Evolutionary conservation across 2,888 invertebrate species (phyloP).

Genomic region (Drosophila pseudotakahashii): DNA sequence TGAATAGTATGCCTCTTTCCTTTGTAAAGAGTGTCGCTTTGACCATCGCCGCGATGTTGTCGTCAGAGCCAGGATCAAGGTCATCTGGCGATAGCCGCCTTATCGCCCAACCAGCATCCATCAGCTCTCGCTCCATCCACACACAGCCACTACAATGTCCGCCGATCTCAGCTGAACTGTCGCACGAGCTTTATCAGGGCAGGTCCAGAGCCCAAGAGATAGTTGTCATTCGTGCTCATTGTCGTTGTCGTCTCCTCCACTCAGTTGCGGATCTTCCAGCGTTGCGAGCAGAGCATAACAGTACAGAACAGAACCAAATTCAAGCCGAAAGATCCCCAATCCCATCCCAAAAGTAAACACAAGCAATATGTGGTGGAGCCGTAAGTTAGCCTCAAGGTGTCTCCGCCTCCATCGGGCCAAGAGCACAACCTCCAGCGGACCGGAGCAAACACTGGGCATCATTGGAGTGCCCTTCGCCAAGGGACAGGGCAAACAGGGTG

Average conservation of each 20-base stretch:
- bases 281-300: conserved; percentile 11
- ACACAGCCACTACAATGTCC: conserved; percentile 19
- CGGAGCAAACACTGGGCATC: conserved; percentile 86
- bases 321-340: conserved; percentile 2
- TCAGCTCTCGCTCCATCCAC: conserved; percentile 13
- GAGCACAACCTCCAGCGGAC: conserved; percentile 14
- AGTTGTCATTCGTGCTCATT: conserved; percentile 16
- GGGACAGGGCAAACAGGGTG: conserved; percentile 90
- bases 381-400: conserved; percentile 39
- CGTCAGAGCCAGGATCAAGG: conserved; percentile 67
- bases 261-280: conserved; percentile 27
- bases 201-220: conserved; percentile 30
- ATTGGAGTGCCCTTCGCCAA: conserved; percentile 93
- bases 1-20: background rate
- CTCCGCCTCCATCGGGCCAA: conserved; percentile 24
- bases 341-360: conserved; percentile 4
- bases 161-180: conserved; percentile 29
- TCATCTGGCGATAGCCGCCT: conserved; percentile 53
- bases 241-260: background rate
- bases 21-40: conserved; percentile 14
- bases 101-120: conserved; percentile 12
- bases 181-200: conserved; percentile 35
- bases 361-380: conserved; percentile 53
- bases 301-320: too few relatives aligned
- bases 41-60: conserved; percentile 28